Percentiles rank a stretch among this genome's conserved stretches.
These are phyloP conservation scores for Drosophila ogumai DNA, from an alignment of 1,140 invertebrate species.

Conservation along the genomic window DNA sequence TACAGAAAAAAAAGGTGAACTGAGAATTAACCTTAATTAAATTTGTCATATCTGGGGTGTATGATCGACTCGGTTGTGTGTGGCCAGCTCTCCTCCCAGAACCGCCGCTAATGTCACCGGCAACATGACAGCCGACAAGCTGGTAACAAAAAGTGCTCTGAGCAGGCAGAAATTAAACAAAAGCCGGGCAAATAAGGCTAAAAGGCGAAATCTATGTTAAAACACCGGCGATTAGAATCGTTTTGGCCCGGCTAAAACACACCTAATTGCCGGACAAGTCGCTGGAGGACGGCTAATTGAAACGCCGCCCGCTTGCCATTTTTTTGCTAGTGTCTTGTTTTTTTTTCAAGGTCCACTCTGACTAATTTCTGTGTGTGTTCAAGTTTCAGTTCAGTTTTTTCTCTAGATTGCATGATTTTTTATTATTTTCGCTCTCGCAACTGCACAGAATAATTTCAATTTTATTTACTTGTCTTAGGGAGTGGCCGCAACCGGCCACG, in stretches of 20 bases:
- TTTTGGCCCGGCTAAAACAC: conserved; percentile 69
- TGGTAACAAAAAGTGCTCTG: conserved; percentile 65
- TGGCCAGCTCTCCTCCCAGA: conserved; percentile 11
- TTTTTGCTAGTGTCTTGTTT: not conserved
- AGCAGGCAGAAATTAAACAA: conserved; percentile 38
- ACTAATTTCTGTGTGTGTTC: conserved; percentile 46
- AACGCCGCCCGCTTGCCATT: conserved; percentile 53
- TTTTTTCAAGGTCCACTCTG: conserved; percentile 64
- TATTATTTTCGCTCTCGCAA: conserved; percentile 27
- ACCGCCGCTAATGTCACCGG: conserved; percentile 65
- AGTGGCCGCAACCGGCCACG: conserved; percentile 59
- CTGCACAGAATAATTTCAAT: conserved; percentile 64
- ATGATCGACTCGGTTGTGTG: conserved; percentile 59
- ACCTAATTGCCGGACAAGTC: conserved; percentile 77
- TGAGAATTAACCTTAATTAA: conserved; percentile 75
- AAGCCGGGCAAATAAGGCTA: conserved; percentile 44
- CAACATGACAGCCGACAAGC: conserved; percentile 66
- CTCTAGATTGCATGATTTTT: conserved; percentile 30
- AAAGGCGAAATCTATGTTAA: conserved; percentile 78
- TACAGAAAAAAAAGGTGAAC: conserved; percentile 14
- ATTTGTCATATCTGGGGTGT: conserved; percentile 70
- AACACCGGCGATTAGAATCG: conserved; percentile 75
- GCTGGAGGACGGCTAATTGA: conserved; percentile 71
- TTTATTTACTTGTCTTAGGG: conserved; percentile 71
- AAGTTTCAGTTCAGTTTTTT: conserved; percentile 11